Percentiles rank a stretch among this genome's conserved stretches.
These are phyloP conservation scores for Phalacrocorax aristotelis DNA, from an alignment of 2,113 vertebrate genomes.

Conservation along the genomic window DNA sequence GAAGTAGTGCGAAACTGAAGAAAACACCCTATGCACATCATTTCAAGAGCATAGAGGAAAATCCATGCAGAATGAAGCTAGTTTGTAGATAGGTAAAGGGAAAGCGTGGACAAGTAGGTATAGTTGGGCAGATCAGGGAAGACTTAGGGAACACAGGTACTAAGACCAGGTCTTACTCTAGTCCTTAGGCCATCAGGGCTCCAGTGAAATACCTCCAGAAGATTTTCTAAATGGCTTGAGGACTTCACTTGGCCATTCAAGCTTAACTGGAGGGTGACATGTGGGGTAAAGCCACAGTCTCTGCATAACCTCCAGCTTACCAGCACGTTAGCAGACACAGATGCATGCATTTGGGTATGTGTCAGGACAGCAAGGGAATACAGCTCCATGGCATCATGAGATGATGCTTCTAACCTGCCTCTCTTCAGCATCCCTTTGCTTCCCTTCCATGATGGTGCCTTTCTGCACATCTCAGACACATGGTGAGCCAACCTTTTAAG, in stretches of 20 bases:
- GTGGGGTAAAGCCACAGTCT: neutral
- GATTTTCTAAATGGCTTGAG: neutral
- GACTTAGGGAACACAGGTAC: neutral
- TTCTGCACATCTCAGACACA: neutral
- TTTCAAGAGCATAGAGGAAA: neutral
- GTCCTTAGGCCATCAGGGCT: neutral
- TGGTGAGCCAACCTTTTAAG: accelerated
- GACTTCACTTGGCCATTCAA: neutral
- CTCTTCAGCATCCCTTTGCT: neutral
- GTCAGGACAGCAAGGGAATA: neutral
- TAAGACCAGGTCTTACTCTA: accelerated
- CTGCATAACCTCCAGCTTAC: neutral
- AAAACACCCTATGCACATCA: neutral
- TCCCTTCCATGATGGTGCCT: accelerated
- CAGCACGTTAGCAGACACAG: neutral
- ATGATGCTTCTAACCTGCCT: neutral
- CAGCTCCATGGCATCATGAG: neutral
- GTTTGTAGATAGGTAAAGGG: neutral
- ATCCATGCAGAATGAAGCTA: neutral
- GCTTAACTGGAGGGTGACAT: neutral
- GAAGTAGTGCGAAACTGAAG: neutral
- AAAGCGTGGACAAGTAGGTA: neutral
- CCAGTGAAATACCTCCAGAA: neutral
- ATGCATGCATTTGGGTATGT: accelerated
- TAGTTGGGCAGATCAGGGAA: neutral